Conservation (phyloP, 2,797 vertebrate genomes). For the Sphenopsis melanotis region DNA sequence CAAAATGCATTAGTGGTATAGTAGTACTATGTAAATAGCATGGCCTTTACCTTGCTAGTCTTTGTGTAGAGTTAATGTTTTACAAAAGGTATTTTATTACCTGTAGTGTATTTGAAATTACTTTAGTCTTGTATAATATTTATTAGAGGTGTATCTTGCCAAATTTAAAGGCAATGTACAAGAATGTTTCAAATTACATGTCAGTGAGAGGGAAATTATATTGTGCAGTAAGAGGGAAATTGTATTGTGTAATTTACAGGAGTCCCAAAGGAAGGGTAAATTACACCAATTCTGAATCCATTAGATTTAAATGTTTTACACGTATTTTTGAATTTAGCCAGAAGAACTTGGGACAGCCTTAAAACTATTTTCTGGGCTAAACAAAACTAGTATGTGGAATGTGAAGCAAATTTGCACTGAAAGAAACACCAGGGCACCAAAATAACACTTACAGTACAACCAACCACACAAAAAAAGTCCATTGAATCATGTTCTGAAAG, state of each 20-base stretch:
- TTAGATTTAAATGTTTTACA: neutral
- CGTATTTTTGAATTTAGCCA: neutral
- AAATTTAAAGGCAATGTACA: neutral
- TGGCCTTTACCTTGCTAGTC: neutral
- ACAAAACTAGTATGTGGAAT: neutral
- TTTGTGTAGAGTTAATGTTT: neutral
- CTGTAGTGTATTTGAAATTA: neutral
- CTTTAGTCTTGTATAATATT: neutral
- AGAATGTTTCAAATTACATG: neutral
- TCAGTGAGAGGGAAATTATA: neutral
- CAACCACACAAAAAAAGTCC: neutral
- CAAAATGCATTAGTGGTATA: slow-evolving; percentile 74
- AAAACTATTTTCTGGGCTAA: neutral
- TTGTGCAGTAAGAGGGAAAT: neutral
- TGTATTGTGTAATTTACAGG: neutral
- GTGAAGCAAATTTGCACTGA: neutral
- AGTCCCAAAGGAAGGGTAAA: neutral
- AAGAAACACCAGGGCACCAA: neutral
- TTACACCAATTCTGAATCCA: neutral
- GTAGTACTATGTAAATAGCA: slow-evolving; percentile 68
- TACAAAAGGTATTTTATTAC: neutral
- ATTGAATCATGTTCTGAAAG: neutral
- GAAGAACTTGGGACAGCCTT: neutral
- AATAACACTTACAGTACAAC: neutral
- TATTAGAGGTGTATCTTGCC: neutral